Percentiles rank a stretch among this genome's conserved stretches.
These are phyloP conservation scores for Stegana nigrithorax DNA, from an alignment of 2,888 invertebrate species.

Conservation along the genomic window DNA sequence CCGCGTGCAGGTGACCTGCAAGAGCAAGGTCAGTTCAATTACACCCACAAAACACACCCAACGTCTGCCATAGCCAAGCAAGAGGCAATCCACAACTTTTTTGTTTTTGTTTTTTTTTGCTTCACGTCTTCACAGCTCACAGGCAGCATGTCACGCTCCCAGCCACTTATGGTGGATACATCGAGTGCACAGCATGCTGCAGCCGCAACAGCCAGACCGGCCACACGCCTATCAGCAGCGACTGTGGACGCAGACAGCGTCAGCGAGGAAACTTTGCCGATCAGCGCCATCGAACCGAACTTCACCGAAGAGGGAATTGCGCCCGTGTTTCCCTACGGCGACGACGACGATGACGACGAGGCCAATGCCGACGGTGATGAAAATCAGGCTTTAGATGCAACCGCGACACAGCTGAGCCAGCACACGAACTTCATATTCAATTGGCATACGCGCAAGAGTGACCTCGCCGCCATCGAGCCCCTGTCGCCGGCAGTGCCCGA, in stretches of 20 bases:
- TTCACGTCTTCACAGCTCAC: constrained; percentile 49
- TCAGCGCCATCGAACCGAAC: background rate
- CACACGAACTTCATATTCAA: constrained; percentile 12
- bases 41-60: too few species aligned
- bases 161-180: constrained; percentile 66
- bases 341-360: background rate
- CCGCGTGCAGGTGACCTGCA: constrained; percentile 68
- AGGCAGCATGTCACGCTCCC: constrained; percentile 64
- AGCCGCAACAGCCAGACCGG: background rate
- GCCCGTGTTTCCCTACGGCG: constrained; percentile 1
- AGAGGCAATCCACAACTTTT: background rate
- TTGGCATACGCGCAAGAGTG: constrained; percentile 1
- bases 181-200: background rate
- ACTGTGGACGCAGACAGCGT: too few species aligned
- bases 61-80: background rate
- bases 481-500: background rate
- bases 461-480: background rate
- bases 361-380: background rate
- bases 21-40: constrained; percentile 63
- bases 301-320: background rate
- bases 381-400: background rate
- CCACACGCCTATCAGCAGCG: too few species aligned
- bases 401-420: background rate
- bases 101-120: background rate
- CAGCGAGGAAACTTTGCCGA: background rate